These are phyloP conservation scores for Cantharis rufa DNA, from an alignment of 2,888 invertebrate species.

Conservation along the genomic window DNA sequence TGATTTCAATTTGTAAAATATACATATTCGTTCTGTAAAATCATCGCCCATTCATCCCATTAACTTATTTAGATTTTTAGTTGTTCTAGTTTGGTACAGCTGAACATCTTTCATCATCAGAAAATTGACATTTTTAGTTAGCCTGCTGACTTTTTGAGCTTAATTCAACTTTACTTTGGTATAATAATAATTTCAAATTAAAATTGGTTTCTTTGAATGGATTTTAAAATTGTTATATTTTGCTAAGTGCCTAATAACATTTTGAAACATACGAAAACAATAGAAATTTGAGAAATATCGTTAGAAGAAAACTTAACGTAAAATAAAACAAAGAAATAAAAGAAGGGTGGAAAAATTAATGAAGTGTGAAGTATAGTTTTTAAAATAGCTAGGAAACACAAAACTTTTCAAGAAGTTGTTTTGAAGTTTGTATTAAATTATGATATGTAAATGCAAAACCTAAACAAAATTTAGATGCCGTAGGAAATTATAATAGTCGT, in stretches of 20 bases:
- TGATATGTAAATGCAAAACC: not conserved
- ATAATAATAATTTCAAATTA: no score
- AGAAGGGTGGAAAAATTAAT: not conserved
- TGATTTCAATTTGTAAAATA: no score
- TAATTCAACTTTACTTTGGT: no score
- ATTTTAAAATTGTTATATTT: not conserved
- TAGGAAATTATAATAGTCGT: not conserved
- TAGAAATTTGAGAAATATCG: not conserved
- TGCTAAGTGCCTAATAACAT: not conserved
- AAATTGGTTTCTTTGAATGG: not conserved
- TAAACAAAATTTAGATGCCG: not conserved
- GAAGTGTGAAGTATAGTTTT: not conserved
- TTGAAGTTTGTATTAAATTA: not conserved
- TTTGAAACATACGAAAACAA: not conserved
- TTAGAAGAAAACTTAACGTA: not conserved
- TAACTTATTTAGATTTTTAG: no score
- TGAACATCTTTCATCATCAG: no score
- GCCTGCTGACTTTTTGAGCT: no score
- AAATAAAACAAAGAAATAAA: not conserved
- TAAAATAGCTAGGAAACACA: not conserved
- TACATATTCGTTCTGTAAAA: no score
- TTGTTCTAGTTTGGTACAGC: no score
- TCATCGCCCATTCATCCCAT: no score
- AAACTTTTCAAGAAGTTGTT: not conserved
- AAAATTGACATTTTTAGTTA: no score